These are phyloP conservation scores for Drosophila flavopinicola DNA, from an alignment of 2,888 invertebrate genomes.

Conservation along the genomic window DNA sequence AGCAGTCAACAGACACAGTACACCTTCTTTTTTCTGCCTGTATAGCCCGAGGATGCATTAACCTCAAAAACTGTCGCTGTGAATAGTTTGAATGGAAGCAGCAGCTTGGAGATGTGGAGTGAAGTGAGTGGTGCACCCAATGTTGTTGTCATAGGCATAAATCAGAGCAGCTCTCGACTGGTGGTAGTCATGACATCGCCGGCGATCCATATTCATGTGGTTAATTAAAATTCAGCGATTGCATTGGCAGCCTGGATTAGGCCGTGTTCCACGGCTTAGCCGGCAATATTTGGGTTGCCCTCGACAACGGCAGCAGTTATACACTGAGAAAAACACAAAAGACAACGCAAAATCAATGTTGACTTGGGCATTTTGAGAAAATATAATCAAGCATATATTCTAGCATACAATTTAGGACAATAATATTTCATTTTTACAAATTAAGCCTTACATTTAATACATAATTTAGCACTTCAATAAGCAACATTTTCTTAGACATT, in stretches of 20 bases:
- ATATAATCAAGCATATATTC: too few species aligned
- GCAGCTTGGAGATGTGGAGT: conserved; percentile 6
- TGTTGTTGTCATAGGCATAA: conserved; percentile 52
- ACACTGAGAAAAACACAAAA: too few species aligned
- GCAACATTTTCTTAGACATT: too few species aligned
- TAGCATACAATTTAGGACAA: too few species aligned
- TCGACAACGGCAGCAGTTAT: conserved; percentile 14
- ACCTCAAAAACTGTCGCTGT: conserved; percentile 66
- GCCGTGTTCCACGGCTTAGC: conserved; percentile 48
- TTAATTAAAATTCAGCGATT: conserved; percentile 73
- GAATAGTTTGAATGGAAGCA: conserved; percentile 58
- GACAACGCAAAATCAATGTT: too few species aligned
- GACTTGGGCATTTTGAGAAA: too few species aligned
- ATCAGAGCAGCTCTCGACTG: conserved; percentile 1
- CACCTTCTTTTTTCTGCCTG: conserved; percentile 18
- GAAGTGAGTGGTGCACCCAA: conserved; percentile 9
- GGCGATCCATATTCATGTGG: conserved; percentile 51
- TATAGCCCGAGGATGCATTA: conserved; percentile 74
- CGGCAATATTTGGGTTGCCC: conserved; percentile 14
- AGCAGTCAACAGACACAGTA: conserved; percentile 51
- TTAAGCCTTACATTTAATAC: too few species aligned
- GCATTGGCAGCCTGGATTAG: conserved; percentile 46
- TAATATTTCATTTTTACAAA: too few species aligned
- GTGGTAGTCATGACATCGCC: conserved; percentile 19
- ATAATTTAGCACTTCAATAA: too few species aligned